phyloP scores from a whole-genome alignment of 2,113 vertebrate species.

The Anseranas semipalmata region DNA sequence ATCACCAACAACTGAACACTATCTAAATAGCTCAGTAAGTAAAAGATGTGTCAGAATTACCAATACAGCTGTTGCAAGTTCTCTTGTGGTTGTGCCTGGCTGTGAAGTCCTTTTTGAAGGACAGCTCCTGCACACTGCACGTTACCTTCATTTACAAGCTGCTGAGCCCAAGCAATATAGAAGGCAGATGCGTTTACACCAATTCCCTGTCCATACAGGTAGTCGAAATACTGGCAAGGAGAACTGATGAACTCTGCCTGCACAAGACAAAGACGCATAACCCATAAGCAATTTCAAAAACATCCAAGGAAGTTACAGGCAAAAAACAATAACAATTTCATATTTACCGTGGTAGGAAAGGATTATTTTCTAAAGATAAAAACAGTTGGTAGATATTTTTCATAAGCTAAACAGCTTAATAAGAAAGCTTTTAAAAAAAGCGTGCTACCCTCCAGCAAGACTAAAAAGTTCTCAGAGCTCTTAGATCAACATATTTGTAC shows the following conservation, averaged over 20 bases:
- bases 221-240: slow-evolving; percentile 41
- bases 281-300: background rate
- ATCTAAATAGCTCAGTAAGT: background rate
- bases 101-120: slow-evolving; percentile 26
- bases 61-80: background rate
- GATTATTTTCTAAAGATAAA: background rate
- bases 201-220: background rate
- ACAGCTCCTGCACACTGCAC: background rate
- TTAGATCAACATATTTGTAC: background rate
- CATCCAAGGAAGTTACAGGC: background rate
- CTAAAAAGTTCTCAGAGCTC: background rate
- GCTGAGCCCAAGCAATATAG: slow-evolving; percentile 49
- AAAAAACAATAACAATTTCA: background rate
- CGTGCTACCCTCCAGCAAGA: fast-evolving
- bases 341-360: fast-evolving
- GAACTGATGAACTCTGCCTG: slow-evolving; percentile 48
- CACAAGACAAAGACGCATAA: background rate
- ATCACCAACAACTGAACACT: fast-evolving
- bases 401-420: background rate
- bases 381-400: fast-evolving
- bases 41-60: background rate
- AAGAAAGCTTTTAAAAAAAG: background rate
- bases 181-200: background rate
- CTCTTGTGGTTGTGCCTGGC: slow-evolving; percentile 25
- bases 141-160: background rate